phyloP scores from a whole-genome alignment of 2,797 vertebrate genomes.

The Tragelaphus oryx region DNA sequence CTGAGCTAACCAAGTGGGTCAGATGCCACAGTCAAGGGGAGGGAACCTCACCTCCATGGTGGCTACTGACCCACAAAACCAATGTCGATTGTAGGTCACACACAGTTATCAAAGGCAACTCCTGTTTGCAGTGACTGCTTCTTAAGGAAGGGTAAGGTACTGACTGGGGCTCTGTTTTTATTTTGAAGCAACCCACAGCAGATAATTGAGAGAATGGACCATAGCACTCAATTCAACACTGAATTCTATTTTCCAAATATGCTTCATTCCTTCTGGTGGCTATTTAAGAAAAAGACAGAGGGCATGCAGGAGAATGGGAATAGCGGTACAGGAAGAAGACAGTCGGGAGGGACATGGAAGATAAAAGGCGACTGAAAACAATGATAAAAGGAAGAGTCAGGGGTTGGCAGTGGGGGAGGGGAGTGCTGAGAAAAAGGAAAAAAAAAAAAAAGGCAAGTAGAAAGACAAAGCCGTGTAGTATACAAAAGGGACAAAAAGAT shows the following conservation, averaged over 20 bases:
- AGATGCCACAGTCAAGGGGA: constrained; percentile 44
- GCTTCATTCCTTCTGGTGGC: background rate
- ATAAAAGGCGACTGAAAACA: background rate
- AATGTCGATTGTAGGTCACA: constrained; percentile 29
- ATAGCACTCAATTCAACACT: background rate
- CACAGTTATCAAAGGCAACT: background rate
- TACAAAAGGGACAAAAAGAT: background rate
- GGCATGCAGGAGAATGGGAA: background rate
- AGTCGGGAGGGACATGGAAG: background rate
- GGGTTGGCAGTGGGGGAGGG: background rate
- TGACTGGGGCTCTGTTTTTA: background rate
- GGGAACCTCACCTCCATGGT: background rate
- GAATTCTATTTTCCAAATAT: background rate
- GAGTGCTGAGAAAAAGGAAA: background rate
- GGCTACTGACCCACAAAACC: constrained; percentile 40
- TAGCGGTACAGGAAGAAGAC: background rate
- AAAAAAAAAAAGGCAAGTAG: background rate
- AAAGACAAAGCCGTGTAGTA: background rate
- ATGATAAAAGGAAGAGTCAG: background rate
- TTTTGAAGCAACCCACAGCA: background rate
- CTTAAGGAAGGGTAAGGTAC: background rate
- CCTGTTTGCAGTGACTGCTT: constrained; percentile 1
- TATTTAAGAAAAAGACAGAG: background rate
- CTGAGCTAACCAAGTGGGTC: constrained; percentile 51
- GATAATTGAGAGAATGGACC: background rate